A percentile compares a stretch with the other conserved stretches of the same genome.
These are phyloP conservation scores for Apodemus speciosus DNA, from an alignment of 2,113 vertebrate species.

Conservation along the genomic window DNA sequence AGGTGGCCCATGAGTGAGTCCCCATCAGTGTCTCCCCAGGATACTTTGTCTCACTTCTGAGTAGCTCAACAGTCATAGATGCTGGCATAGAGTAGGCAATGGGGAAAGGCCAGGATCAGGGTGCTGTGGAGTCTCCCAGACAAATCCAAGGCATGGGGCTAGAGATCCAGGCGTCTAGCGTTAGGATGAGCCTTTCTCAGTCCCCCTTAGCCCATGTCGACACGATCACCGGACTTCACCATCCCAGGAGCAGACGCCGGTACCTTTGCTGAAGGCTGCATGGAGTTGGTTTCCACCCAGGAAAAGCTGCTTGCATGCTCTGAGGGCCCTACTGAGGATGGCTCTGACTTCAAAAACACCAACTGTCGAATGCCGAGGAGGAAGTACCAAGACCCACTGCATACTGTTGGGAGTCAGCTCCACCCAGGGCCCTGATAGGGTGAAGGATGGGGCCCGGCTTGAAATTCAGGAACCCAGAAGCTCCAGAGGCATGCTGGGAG, in stretches of 20 bases:
- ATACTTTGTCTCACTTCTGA: fast-evolving
- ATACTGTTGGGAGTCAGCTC: not conserved
- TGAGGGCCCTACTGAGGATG: not conserved
- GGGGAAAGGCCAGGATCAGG: not conserved
- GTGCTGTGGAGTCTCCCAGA: not conserved
- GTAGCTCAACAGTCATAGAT: not conserved
- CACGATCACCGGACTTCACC: not conserved
- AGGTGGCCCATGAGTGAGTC: not conserved
- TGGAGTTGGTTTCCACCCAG: not conserved
- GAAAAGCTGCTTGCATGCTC: not conserved
- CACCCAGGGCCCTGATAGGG: not conserved
- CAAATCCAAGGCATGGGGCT: not conserved
- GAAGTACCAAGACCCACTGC: not conserved
- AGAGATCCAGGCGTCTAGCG: not conserved
- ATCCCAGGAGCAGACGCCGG: not conserved
- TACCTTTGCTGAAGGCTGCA: fast-evolving
- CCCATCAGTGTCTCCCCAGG: fast-evolving
- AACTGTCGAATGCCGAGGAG: not conserved
- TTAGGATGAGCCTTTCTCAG: not conserved
- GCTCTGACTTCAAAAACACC: not conserved
- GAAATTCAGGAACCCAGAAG: not conserved
- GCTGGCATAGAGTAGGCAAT: fast-evolving
- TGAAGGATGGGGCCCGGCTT: not conserved
- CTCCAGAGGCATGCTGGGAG: not conserved
- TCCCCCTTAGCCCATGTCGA: not conserved